Evolutionary conservation across 2,113 vertebrate species (phyloP), one percentile per base, ranked within the genome.

Genomic region (Neofelis nebulosa): DNA sequence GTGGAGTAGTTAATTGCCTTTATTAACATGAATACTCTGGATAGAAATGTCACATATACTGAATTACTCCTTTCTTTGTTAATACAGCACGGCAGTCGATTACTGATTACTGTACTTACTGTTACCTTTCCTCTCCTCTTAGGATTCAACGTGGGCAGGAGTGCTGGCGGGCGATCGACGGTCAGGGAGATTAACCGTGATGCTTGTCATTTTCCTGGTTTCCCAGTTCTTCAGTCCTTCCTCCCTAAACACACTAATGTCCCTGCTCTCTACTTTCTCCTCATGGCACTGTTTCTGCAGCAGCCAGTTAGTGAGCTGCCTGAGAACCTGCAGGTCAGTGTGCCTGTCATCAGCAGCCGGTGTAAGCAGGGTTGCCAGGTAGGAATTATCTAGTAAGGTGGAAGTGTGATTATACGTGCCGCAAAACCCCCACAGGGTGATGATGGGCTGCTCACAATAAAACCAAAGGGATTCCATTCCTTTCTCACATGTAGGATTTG

Each of bases 281-380:
- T 99, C 93, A 99, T 99, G 99, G 99, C 99, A 4, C 98, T 99
- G 66, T 99, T 99, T 98, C 99, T 99, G 95, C 99, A 99, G 98
- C 99, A 99, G 99, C 99, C 99, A 0, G 99, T 99, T 98, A 99
- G 99, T 48, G 99, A 99, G 98, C 99, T 99, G 99, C 99, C 99
- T 21, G 99, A 99, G 98, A 99, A 99, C 98, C 99, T 99, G 98
- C 99, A 99, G 99, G 99, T 99, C 99, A 99, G 99, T 99, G 99
- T 98, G 21, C 99, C 99, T 98, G 98, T 99, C 98, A 25, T 0
- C 99, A 98, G 97, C 98, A 98, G 98, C 98, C 99, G 98, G 94
- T 98, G 98, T 99, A 99, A 99, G 97, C 99, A 95, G 98, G 98
- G 98, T 98, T 94, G 97, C 98, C 98, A 99, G 99, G 99, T 99